These are phyloP conservation scores for Drosophila maculinotata DNA, from an alignment of 2,888 invertebrate genomes.

Conservation along the genomic window DNA sequence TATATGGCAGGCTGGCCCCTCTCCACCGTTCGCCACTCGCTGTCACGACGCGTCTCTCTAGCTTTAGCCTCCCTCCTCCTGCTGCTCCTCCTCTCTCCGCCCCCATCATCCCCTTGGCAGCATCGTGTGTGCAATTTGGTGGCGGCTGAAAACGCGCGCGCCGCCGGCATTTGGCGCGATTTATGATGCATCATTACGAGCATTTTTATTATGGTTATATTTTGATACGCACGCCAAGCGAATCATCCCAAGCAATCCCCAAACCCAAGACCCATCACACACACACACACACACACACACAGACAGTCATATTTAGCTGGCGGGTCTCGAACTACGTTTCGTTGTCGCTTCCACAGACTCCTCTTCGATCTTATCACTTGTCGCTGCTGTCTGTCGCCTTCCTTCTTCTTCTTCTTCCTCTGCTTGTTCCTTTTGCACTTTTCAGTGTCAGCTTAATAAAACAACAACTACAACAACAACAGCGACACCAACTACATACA, in stretches of 20 bases:
- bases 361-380: conserved; percentile 53
- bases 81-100: background rate
- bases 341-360: conserved; percentile 12
- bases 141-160: conserved; percentile 41
- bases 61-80: conserved; percentile 1
- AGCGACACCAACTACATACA: background rate
- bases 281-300: conserved; percentile 8
- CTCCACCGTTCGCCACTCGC: background rate
- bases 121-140: conserved; percentile 30
- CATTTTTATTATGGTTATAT: conserved; percentile 74
- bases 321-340: conserved; percentile 19
- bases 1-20: no score
- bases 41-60: conserved; percentile 1
- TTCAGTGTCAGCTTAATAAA: conserved; percentile 21
- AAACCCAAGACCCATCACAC: conserved; percentile 12
- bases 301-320: conserved; percentile 15
- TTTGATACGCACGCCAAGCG: conserved; percentile 71
- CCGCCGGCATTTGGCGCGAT: conserved; percentile 65
- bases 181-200: conserved; percentile 77
- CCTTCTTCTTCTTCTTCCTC: background rate
- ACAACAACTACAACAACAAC: conserved; percentile 2
- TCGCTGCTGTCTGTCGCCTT: conserved; percentile 43
- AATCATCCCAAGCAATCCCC: conserved; percentile 42
- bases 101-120: conserved; percentile 5
- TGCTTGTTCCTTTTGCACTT: background rate